Conservation (phyloP, 2,113 vertebrate genomes). For the Archilochus colubris region DNA sequence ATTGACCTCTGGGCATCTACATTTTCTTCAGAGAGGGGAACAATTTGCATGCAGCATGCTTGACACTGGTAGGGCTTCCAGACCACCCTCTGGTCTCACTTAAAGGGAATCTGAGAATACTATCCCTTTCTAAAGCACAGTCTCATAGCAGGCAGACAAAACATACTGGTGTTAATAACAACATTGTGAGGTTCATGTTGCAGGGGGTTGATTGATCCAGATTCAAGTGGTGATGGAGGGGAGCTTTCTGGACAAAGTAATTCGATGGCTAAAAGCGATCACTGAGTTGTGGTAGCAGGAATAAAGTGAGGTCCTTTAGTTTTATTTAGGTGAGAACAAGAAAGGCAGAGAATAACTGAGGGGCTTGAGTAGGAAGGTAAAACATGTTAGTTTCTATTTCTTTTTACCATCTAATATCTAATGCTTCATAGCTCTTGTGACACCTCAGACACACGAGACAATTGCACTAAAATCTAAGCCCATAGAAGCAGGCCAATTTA, state of each 20-base stretch:
- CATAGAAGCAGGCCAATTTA: constrained; percentile 33
- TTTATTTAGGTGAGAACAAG: constrained; percentile 21
- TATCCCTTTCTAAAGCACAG: not conserved
- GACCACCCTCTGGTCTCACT: not conserved
- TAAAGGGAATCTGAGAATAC: not conserved
- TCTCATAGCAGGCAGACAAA: not conserved
- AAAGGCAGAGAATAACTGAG: constrained; percentile 28
- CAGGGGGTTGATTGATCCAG: not conserved
- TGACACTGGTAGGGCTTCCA: not conserved
- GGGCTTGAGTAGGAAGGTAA: not conserved
- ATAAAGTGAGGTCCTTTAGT: not conserved
- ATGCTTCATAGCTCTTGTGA: constrained; percentile 35
- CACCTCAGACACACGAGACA: not conserved
- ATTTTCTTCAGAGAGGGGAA: not conserved
- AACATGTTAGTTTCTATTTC: constrained; percentile 48
- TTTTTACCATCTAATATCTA: constrained; percentile 46
- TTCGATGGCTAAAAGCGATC: not conserved
- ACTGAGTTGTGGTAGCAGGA: not conserved
- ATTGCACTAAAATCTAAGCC: constrained; percentile 29
- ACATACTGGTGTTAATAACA: not conserved
- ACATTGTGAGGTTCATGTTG: not conserved
- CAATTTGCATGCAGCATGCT: accelerated
- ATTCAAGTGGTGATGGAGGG: not conserved
- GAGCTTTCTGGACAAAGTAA: not conserved
- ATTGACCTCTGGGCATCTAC: not conserved